These are phyloP conservation scores for Cotesia typhae DNA, from an alignment of 1,140 invertebrate genomes.

Conservation along the genomic window DNA sequence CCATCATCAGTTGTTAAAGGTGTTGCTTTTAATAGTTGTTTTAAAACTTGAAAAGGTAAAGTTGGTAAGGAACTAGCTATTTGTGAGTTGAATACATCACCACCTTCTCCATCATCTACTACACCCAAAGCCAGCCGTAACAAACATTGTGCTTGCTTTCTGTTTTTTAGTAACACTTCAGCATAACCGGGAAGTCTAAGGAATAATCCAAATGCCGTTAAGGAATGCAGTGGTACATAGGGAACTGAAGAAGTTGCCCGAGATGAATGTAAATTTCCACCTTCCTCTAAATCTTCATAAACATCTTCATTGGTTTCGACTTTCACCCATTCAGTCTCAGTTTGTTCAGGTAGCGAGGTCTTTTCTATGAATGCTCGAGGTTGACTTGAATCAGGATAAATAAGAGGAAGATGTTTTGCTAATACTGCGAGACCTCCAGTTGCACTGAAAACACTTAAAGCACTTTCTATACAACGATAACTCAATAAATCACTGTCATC, in stretches of 20 bases:
- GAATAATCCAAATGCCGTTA: constrained; percentile 89
- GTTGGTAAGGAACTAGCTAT: constrained; percentile 83
- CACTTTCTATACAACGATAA: constrained; percentile 68
- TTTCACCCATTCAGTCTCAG: constrained; percentile 82
- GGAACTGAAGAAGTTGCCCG: constrained; percentile 60
- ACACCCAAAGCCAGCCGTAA: constrained; percentile 87
- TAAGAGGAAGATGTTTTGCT: constrained; percentile 84
- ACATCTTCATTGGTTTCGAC: constrained; percentile 75
- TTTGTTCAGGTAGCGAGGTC: constrained; percentile 63
- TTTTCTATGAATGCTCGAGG: constrained; percentile 65
- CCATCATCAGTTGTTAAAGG: constrained; percentile 85
- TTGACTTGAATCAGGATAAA: constrained; percentile 81
- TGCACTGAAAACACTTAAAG: constrained; percentile 84
- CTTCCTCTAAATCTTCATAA: constrained; percentile 73
- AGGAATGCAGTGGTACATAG: constrained; percentile 85
- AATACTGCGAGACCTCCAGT: constrained; percentile 87
- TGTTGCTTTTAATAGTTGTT: constrained; percentile 80
- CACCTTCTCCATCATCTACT: constrained; percentile 89
- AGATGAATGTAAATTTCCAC: constrained; percentile 51
- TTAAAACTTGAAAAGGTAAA: constrained; percentile 86
- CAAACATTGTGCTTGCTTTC: constrained; percentile 84
- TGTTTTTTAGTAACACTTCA: constrained; percentile 84
- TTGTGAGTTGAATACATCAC: constrained; percentile 79
- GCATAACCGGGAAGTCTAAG: constrained; percentile 88
- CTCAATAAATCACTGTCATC: constrained; percentile 48